phyloP scores from a whole-genome alignment of 2,113 vertebrate genomes.

The Mionectes macconnelli region DNA sequence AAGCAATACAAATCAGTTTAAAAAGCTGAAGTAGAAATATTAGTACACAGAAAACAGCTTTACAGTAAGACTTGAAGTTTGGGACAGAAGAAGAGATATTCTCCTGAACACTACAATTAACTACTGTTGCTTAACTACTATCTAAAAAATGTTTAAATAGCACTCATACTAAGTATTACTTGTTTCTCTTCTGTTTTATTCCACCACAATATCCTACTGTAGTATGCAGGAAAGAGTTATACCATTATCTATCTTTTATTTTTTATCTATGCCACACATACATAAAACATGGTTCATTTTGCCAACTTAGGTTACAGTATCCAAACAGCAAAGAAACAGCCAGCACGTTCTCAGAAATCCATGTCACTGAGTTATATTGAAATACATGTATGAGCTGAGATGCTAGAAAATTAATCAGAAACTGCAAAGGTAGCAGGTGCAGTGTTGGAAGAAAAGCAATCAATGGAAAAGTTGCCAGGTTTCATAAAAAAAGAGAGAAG shows the following conservation, averaged over 20 bases:
- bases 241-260: neutral
- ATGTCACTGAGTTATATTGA: neutral
- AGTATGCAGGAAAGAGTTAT: neutral
- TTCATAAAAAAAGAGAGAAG: slow-evolving; percentile 21
- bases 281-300: neutral
- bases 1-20: neutral
- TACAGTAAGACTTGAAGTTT: neutral
- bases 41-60: neutral
- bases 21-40: neutral
- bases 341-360: neutral
- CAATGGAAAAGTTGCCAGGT: slow-evolving; percentile 4
- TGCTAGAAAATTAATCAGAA: slow-evolving; percentile 38
- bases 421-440: slow-evolving; percentile 24
- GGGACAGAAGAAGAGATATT: neutral
- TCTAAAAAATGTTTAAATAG: neutral
- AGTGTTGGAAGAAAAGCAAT: slow-evolving; percentile 16
- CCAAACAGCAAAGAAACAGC: neutral
- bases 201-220: neutral
- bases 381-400: neutral
- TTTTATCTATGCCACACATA: neutral
- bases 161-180: neutral
- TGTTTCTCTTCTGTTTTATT: neutral
- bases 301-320: neutral
- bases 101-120: neutral
- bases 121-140: neutral